Percentiles rank a stretch among this genome's conserved stretches.
Evolutionary conservation across 2,113 vertebrate species (phyloP).

Genomic region (Oreotrochilus melanogaster): DNA sequence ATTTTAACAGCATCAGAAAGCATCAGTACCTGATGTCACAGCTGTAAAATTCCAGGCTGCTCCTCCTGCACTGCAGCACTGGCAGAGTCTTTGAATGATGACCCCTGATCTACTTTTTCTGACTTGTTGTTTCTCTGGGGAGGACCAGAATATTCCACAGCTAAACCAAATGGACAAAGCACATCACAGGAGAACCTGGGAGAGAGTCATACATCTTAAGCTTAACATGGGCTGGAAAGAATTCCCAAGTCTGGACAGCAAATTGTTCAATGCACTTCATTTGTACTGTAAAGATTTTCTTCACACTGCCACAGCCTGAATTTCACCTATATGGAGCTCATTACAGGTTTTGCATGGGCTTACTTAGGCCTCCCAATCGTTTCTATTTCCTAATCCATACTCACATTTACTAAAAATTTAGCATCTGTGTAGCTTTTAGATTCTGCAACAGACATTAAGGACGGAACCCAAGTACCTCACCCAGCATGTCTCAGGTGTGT

Average conservation of each 20-base stretch:
- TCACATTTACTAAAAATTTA: background rate
- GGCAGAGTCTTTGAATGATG: background rate
- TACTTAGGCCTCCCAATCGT: background rate
- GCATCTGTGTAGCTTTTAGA: background rate
- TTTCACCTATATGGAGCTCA: background rate
- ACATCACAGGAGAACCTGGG: background rate
- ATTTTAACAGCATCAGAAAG: background rate
- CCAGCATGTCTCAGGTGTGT: background rate
- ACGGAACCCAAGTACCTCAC: background rate
- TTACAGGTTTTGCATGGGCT: background rate
- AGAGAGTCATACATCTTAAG: background rate
- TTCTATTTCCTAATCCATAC: background rate
- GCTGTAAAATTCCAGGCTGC: background rate
- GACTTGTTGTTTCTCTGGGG: background rate
- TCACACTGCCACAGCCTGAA: background rate
- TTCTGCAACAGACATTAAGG: background rate
- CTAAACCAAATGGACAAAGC: background rate
- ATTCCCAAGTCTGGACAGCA: background rate
- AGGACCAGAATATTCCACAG: background rate
- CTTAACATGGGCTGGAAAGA: background rate
- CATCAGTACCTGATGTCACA: background rate
- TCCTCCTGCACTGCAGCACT: background rate
- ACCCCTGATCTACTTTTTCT: background rate
- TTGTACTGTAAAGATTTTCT: background rate
- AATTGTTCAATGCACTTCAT: background rate